phyloP scores from a whole-genome alignment of 2,113 vertebrate genomes.

The Porphyrio hochstetteri region DNA sequence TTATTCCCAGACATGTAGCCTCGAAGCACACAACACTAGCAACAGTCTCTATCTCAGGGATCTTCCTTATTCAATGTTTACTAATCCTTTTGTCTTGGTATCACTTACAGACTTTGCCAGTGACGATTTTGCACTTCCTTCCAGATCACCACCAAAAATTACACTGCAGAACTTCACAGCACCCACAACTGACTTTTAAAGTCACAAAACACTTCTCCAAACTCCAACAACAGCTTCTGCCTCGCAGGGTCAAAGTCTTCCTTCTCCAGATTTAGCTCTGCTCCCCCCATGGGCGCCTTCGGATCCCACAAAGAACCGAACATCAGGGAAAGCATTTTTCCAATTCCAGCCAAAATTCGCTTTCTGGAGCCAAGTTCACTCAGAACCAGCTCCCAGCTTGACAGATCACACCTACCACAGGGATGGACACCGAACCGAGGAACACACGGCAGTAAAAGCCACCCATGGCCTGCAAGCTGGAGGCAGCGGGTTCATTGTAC shows the following conservation, averaged over 20 bases:
- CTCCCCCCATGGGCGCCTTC: background rate
- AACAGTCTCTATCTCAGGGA: background rate
- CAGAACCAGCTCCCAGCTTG: background rate
- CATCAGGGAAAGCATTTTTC: background rate
- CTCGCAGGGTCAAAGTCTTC: background rate
- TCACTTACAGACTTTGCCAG: background rate
- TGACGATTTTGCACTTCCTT: background rate
- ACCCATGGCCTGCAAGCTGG: background rate
- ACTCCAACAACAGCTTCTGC: background rate
- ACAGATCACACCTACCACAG: background rate
- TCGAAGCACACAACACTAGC: background rate
- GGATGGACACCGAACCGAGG: background rate
- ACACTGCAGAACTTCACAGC: background rate
- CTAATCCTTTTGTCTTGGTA: background rate
- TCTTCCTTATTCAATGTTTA: background rate
- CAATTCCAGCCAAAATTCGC: background rate
- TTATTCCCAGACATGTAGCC: background rate
- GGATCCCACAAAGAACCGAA: background rate
- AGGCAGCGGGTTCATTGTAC: background rate
- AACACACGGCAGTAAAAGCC: rapidly evolving
- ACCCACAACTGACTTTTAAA: background rate
- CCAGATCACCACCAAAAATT: background rate
- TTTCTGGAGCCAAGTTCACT: background rate
- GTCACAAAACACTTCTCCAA: background rate
- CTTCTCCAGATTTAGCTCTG: background rate